Conservation (phyloP, 2,888 invertebrate genomes). For the Tetragnatha montana region DNA sequence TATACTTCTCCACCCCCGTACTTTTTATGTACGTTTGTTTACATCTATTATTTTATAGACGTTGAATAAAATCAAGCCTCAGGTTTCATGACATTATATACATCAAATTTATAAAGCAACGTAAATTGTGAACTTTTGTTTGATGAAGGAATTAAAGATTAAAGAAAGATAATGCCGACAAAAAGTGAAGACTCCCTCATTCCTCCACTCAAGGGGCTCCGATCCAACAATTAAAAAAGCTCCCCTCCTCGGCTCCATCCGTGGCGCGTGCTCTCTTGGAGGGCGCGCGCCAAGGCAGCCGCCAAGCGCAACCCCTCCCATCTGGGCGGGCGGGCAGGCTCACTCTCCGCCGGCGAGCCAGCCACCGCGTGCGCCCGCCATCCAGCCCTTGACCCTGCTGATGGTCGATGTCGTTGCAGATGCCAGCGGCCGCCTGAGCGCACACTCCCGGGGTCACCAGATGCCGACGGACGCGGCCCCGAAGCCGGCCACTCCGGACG, state of each 20-base stretch:
- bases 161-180: neutral
- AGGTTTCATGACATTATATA: too few relatives aligned
- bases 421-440: slow-evolving; percentile 16
- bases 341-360: slow-evolving; percentile 18
- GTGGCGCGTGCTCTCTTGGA: slow-evolving; percentile 26
- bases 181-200: neutral
- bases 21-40: too few relatives aligned
- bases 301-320: slow-evolving; percentile 26
- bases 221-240: neutral
- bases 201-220: neutral
- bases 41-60: too few relatives aligned
- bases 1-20: too few relatives aligned
- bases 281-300: slow-evolving; percentile 17
- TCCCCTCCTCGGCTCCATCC: neutral
- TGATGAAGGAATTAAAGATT: too few relatives aligned
- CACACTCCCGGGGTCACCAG: slow-evolving; percentile 1
- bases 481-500: slow-evolving; percentile 54
- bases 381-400: neutral
- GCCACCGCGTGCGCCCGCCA: too few relatives aligned
- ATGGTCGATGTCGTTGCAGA: slow-evolving; percentile 57
- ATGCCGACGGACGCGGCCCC: slow-evolving; percentile 68
- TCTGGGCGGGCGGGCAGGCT: slow-evolving; percentile 41
- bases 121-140: too few relatives aligned
- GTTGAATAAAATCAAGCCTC: too few relatives aligned
- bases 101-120: too few relatives aligned